These are phyloP conservation scores for Pampus argenteus DNA, from an alignment of 2,797 vertebrate species.

Conservation along the genomic window DNA sequence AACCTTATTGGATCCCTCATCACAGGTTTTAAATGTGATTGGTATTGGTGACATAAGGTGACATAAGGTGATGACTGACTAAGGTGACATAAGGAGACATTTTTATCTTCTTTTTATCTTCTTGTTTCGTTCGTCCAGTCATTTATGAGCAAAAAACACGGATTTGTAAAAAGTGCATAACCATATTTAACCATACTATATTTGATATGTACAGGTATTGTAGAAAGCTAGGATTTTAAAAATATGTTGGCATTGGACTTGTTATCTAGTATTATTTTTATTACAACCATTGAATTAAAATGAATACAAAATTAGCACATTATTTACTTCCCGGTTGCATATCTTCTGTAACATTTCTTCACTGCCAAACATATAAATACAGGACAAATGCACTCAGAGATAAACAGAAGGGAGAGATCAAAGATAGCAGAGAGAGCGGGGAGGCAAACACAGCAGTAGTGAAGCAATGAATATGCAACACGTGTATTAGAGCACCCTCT, in stretches of 20 bases:
- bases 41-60: too few relatives aligned
- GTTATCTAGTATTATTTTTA: too few relatives aligned
- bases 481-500: constrained; percentile 19
- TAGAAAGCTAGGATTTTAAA: not conserved
- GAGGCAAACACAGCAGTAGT: constrained; percentile 31
- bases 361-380: not conserved
- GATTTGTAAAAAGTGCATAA: not conserved
- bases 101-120: too few relatives aligned
- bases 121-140: too few relatives aligned
- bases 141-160: not conserved
- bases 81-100: too few relatives aligned
- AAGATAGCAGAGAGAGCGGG: constrained; percentile 9
- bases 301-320: not conserved
- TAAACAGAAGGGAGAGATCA: constrained; percentile 16
- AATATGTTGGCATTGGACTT: not conserved
- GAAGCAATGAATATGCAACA: constrained; percentile 65
- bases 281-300: too few relatives aligned
- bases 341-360: constrained; percentile 1
- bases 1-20: not conserved
- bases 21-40: not conserved
- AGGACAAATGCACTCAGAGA: constrained; percentile 15
- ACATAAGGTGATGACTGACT: too few relatives aligned
- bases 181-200: too few relatives aligned
- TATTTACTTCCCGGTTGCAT: constrained; percentile 7
- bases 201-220: too few relatives aligned